Conservation (phyloP, 2,797 vertebrate species). For the Tinamus major region DNA sequence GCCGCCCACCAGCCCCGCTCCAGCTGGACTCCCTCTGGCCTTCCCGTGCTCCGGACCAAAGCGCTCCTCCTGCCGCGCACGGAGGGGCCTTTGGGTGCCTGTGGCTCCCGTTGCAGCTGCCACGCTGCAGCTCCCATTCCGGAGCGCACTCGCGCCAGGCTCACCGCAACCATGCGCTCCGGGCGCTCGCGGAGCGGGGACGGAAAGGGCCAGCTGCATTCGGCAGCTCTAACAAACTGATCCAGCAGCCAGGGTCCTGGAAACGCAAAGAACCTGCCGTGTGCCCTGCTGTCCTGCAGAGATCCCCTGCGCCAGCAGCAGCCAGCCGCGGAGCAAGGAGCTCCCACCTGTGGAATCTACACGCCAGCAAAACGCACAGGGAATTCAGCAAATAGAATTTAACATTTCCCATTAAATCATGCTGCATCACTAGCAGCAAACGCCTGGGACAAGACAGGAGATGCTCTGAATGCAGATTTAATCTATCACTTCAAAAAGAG, state of each 20-base stretch:
- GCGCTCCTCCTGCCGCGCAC: neutral
- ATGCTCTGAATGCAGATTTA: neutral
- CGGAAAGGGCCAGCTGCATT: neutral
- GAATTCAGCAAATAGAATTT: neutral
- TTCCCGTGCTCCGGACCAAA: neutral
- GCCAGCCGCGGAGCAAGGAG: rapidly evolving
- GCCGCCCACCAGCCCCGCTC: neutral
- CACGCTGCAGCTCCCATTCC: neutral
- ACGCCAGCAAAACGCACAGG: rapidly evolving
- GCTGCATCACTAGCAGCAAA: neutral
- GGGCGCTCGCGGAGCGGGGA: rapidly evolving
- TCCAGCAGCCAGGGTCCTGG: neutral
- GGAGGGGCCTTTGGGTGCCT: neutral
- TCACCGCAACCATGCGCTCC: neutral
- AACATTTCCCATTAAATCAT: neutral
- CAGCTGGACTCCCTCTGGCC: neutral
- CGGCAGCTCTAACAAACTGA: rapidly evolving
- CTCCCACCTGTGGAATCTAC: neutral
- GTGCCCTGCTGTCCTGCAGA: neutral
- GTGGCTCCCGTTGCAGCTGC: neutral
- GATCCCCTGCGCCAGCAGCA: neutral
- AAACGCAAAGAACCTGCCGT: neutral
- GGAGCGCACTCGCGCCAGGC: neutral
- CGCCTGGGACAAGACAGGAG: neutral
- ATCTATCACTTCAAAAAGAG: neutral